These are phyloP conservation scores for Micromys minutus DNA, from an alignment of 2,113 vertebrate species.

Conservation along the genomic window DNA sequence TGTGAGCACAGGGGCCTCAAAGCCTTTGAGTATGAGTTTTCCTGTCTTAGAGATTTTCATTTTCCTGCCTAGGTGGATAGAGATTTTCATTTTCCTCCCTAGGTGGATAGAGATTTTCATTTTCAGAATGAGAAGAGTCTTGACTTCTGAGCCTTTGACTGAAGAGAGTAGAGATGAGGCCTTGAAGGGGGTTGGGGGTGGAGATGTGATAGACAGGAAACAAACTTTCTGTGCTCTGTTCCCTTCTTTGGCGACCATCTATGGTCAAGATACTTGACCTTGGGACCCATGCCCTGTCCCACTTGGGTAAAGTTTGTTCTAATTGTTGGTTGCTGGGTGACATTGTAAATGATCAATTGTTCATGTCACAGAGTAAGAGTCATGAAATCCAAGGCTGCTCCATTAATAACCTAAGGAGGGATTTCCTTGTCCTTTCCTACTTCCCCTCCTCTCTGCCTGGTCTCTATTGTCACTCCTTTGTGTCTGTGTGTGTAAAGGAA, in stretches of 20 bases:
- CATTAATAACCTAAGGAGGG: constrained; percentile 62
- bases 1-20: neutral
- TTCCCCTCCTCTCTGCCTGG: constrained; percentile 10
- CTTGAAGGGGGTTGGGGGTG: neutral
- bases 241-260: neutral
- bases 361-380: constrained; percentile 64
- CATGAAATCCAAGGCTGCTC: constrained; percentile 50
- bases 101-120: neutral
- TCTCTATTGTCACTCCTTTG: constrained; percentile 36
- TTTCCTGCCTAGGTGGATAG: neutral
- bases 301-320: constrained; percentile 12
- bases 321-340: constrained; percentile 22
- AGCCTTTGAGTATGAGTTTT: neutral
- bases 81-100: neutral
- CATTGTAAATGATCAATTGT: constrained; percentile 39
- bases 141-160: neutral
- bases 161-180: neutral
- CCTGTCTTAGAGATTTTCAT: no score
- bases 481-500: neutral
- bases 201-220: neutral
- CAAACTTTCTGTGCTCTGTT: neutral
- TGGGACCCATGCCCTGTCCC: neutral
- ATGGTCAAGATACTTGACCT: neutral
- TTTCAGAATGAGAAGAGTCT: neutral
- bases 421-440: neutral